Percentiles rank a stretch among this genome's conserved stretches.
Conservation (phyloP, 1,140 invertebrate genomes). For the Paraescarpia echinospica region DNA sequence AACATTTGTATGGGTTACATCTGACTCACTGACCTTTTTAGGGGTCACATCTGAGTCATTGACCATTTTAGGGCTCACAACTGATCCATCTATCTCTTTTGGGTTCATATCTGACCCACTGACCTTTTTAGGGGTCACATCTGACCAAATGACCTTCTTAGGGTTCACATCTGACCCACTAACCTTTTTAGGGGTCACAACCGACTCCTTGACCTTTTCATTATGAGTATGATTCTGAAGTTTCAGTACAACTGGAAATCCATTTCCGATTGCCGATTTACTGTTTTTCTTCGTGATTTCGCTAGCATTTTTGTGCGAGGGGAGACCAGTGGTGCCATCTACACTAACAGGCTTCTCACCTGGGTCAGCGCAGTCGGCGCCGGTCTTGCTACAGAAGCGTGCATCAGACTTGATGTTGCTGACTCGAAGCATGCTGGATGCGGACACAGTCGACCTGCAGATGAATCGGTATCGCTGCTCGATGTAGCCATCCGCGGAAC, state of each 20-base stretch:
- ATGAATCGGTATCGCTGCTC: slow-evolving; percentile 74
- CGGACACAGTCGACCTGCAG: slow-evolving; percentile 73
- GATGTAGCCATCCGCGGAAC: slow-evolving; percentile 62
- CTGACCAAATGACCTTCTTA: too few species aligned
- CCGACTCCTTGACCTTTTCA: neutral
- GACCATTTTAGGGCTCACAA: too few species aligned
- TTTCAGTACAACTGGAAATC: neutral
- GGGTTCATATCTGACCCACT: too few species aligned
- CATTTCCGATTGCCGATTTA: neutral
- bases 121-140: too few species aligned
- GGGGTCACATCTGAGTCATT: too few species aligned
- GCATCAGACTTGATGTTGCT: slow-evolving; percentile 74
- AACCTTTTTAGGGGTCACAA: neutral
- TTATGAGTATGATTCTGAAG: neutral
- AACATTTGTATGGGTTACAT: too few species aligned
- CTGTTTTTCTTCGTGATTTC: neutral
- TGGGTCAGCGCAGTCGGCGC: slow-evolving; percentile 47
- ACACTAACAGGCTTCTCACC: neutral
- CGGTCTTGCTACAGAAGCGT: slow-evolving; percentile 68
- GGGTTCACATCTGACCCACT: too few species aligned
- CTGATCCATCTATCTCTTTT: too few species aligned
- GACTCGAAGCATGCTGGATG: slow-evolving; percentile 64
- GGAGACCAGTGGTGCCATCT: neutral
- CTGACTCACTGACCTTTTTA: too few species aligned
- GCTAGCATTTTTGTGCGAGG: neutral